Conservation (phyloP, 1,140 invertebrate species). For the Rhyacophila brunnea region DNA sequence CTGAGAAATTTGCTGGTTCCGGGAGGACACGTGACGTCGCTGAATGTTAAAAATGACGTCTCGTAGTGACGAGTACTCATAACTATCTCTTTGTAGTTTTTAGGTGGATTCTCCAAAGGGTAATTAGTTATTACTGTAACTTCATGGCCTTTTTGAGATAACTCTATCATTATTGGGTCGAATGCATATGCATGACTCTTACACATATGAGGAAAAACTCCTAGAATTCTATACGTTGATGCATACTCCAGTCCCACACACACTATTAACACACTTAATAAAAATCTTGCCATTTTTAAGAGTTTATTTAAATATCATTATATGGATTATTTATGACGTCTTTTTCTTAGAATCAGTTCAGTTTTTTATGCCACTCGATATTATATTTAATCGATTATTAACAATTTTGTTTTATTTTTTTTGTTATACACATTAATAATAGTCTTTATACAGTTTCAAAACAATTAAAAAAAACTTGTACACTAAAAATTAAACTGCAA, state of each 20-base stretch:
- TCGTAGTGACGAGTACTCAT: conserved; percentile 31
- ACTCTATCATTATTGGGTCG: conserved; percentile 60
- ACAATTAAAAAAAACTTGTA: too few relatives aligned
- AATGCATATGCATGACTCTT: conserved; percentile 71
- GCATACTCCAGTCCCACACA: background rate
- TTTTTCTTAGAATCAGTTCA: too few relatives aligned
- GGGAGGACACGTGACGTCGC: background rate
- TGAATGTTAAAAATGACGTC: conserved; percentile 5
- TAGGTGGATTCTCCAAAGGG: conserved; percentile 47
- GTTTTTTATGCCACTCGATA: too few relatives aligned
- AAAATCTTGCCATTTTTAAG: too few relatives aligned
- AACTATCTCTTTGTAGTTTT: conserved; percentile 58
- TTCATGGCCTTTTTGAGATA: conserved; percentile 64
- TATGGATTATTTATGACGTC: too few relatives aligned
- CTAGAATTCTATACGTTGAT: conserved; percentile 57
- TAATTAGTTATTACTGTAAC: conserved; percentile 70
- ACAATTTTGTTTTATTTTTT: too few relatives aligned
- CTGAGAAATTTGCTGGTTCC: background rate
- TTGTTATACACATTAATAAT: too few relatives aligned
- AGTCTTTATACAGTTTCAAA: too few relatives aligned
- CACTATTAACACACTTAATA: too few relatives aligned
- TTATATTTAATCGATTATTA: too few relatives aligned
- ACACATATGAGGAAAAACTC: conserved; percentile 62
- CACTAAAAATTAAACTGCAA: too few relatives aligned
- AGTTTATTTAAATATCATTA: too few relatives aligned